Evolutionary conservation across 1,140 invertebrate species (phyloP), one percentile per base, ranked within the genome.

Genomic region (Phenacoccus solenopsis): DNA sequence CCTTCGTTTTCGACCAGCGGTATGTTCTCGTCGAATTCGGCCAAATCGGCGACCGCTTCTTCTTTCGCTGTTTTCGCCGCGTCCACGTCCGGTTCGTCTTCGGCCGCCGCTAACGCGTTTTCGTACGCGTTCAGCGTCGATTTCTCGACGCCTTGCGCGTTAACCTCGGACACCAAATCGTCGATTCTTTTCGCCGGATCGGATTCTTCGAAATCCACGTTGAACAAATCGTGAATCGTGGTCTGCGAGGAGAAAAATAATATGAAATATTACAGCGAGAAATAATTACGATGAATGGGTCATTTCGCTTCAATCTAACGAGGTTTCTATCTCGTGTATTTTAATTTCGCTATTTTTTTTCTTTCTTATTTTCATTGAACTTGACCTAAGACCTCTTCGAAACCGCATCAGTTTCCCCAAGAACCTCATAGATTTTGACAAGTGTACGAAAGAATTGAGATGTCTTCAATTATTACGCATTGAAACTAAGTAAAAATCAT

Each of bases 11-110:
- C 28, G 56, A 90, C 89, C 61, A 95, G 83, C n/a, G 94, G 93
- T 81, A 96, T 93, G 76, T 88, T 92, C 81, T 98, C 96, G 82
- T 98, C 95, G 81, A 98, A 98, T 79, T 98, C 95, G 0, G 92
- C 94, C 71, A 97, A 81, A 78, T 98, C 95, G 13, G 92, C 94
- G 57, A 90, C 91, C 71, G 90, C 92, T 81, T 98, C 96, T 2
- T 93, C 93, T 75, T 91, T 90, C 0, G 93, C 94, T 5, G 87
- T 91, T 77, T 86, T 87, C 1, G 94, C 93, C 7, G 95, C 96
- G 72, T 89, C 86, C 1, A 94, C 92, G 82, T 98, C 95, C 49
- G 88, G 89, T 77, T 96, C 94, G 81, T 98, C 96, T 81, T 98
- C 95, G 28, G 90, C 94, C 67, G 91, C 88, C 24, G 91, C 91